A percentile compares a stretch with the other conserved stretches of the same genome.
Conservation (phyloP, 2,888 invertebrate species). For the Volucella inanis region DNA sequence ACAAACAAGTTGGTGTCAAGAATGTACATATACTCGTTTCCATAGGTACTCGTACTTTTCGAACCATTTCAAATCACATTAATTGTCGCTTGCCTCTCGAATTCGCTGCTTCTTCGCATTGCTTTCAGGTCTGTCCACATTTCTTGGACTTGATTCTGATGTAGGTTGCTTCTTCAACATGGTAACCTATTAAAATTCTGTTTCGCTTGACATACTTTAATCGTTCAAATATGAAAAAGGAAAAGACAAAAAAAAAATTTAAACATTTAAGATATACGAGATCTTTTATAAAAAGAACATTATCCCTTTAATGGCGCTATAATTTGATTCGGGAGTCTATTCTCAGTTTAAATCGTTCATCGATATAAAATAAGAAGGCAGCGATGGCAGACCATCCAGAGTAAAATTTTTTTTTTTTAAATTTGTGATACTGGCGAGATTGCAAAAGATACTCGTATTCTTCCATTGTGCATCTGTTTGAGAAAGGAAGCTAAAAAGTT, state of each 20-base stretch:
- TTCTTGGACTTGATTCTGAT: slow-evolving; percentile 16
- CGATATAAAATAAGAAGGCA: slow-evolving; percentile 29
- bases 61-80: slow-evolving; percentile 41
- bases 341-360: slow-evolving; percentile 39
- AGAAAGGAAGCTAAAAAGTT: slow-evolving; percentile 50
- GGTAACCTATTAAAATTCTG: slow-evolving; percentile 43
- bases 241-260: not conserved
- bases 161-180: slow-evolving; percentile 3
- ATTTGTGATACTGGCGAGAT: slow-evolving; percentile 36
- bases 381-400: slow-evolving; percentile 18
- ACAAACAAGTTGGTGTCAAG: slow-evolving; percentile 39
- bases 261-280: slow-evolving; percentile 22
- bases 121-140: slow-evolving; percentile 38
- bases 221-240: slow-evolving; percentile 3
- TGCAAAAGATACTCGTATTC: not conserved
- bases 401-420: not conserved
- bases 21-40: not conserved
- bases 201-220: slow-evolving; percentile 29
- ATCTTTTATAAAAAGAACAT: slow-evolving; percentile 30
- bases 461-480: slow-evolving; percentile 38
- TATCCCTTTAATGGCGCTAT: slow-evolving; percentile 52
- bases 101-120: slow-evolving; percentile 1
- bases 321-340: slow-evolving; percentile 57
- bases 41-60: not conserved
- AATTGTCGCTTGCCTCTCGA: slow-evolving; percentile 38